These are phyloP conservation scores for Dendrophyllia cribrosa DNA, from an alignment of 64 coral and sea anemone genomes.

Conservation along the genomic window DNA sequence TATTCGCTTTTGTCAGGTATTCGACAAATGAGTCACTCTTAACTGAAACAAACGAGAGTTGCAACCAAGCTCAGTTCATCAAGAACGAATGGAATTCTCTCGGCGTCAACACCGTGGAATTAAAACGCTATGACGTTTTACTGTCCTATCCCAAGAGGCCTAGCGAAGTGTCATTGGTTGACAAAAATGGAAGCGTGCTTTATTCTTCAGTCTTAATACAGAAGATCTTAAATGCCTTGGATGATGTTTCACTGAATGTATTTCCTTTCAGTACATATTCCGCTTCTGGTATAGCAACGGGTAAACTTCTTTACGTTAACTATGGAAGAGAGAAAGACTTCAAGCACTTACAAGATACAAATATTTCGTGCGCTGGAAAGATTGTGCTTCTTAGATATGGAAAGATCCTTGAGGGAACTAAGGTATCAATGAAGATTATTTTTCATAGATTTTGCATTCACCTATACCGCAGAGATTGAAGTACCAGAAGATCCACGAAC, in stretches of 20 bases:
- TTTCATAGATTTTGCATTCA: too few species aligned
- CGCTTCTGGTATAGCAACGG: conserved; percentile 58
- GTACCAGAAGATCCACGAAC: too few species aligned
- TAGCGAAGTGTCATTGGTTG: conserved; percentile 40
- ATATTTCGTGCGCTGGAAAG: conserved; percentile 62
- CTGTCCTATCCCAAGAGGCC: conserved; percentile 69
- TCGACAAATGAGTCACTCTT: conserved; percentile 43
- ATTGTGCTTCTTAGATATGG: conserved; percentile 85
- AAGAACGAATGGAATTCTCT: conserved; percentile 76
- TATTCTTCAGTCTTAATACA: conserved; percentile 58
- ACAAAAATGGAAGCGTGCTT: conserved; percentile 38
- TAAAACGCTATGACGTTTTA: conserved; percentile 83
- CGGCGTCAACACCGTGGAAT: conserved; percentile 69
- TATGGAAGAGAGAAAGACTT: conserved; percentile 88
- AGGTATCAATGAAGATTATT: conserved; percentile 44
- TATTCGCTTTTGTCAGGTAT: conserved; percentile 23
- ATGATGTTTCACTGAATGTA: conserved; percentile 7
- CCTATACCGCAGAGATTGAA: too few species aligned
- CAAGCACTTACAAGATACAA: conserved; percentile 51
- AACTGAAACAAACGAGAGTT: conserved; percentile 58
- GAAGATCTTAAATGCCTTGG: conserved; percentile 10
- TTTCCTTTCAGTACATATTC: conserved; percentile 77
- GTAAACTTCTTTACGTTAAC: conserved; percentile 77
- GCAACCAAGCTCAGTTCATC: conserved; percentile 64
- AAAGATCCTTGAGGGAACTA: conserved; percentile 67